These are phyloP conservation scores for Leptoclinus maculatus DNA, from an alignment of 2,797 vertebrate genomes.

Conservation along the genomic window DNA sequence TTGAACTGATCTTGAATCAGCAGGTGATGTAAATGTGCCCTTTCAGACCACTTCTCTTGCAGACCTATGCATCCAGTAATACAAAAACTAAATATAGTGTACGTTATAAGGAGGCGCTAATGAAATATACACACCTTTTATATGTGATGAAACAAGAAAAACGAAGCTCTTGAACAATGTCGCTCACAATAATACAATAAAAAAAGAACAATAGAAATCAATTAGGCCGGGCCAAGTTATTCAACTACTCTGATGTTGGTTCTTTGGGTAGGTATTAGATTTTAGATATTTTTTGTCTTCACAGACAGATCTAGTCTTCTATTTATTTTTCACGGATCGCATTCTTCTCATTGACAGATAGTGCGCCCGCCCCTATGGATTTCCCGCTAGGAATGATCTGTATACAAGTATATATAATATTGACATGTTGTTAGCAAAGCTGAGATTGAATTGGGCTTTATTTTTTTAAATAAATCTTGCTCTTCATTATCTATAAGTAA, in stretches of 20 bases:
- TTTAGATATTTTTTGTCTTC: background rate
- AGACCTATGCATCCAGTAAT: background rate
- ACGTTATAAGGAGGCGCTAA: background rate
- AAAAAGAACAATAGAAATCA: background rate
- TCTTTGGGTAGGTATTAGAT: background rate
- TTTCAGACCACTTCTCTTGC: background rate
- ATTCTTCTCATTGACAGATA: background rate
- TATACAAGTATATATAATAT: no score
- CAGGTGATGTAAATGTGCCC: background rate
- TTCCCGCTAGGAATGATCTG: no score
- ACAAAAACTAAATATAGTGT: background rate
- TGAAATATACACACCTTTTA: background rate
- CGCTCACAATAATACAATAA: background rate
- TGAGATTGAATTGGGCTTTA: background rate
- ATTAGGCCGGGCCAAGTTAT: background rate
- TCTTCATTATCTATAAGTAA: background rate
- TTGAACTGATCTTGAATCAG: background rate
- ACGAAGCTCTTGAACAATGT: background rate
- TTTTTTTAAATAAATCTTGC: background rate
- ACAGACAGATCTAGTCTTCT: background rate
- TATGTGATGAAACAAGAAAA: background rate
- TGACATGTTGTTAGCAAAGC: no score
- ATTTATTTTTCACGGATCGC: background rate
- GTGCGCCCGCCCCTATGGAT: no score
- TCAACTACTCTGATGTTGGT: background rate